Evolutionary conservation across 2,888 invertebrate genomes (phyloP).

Genomic region (Eupsilia transversa): DNA sequence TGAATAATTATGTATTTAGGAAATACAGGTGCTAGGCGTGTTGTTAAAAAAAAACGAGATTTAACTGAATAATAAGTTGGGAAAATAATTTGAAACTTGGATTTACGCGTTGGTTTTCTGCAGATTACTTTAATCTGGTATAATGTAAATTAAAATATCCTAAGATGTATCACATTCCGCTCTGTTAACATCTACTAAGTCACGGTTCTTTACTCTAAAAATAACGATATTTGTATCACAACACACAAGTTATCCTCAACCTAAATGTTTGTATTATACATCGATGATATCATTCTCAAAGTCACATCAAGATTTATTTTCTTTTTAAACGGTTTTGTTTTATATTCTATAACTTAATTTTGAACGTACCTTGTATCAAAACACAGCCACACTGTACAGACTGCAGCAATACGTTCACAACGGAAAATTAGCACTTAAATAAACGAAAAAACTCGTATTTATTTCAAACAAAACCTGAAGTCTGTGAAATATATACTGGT

Average conservation of each 20-base stretch:
- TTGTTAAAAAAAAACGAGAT: neutral
- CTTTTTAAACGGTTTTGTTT: neutral
- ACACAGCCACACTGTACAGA: neutral
- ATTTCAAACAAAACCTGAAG: slow-evolving; percentile 39
- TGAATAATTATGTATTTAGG: neutral
- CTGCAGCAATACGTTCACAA: slow-evolving; percentile 22
- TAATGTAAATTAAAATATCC: neutral
- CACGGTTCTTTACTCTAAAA: neutral
- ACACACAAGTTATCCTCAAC: slow-evolving; percentile 15
- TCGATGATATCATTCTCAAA: slow-evolving; percentile 14
- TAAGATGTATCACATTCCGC: neutral
- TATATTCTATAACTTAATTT: neutral
- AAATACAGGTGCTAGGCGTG: too few relatives aligned
- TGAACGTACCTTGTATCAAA: slow-evolving; percentile 36
- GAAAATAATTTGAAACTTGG: neutral
- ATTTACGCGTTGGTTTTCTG: neutral
- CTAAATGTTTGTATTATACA: neutral
- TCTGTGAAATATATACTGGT: slow-evolving; percentile 18
- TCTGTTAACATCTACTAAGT: neutral
- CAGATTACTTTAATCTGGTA: neutral
- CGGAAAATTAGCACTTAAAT: slow-evolving; percentile 2
- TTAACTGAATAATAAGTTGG: neutral
- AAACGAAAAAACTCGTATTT: slow-evolving; percentile 44
- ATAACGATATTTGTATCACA: neutral
- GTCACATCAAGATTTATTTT: neutral